A percentile compares a stretch with the other conserved stretches of the same genome.
Evolutionary conservation across 2,888 invertebrate species (phyloP).

Genomic region (Lutraria lutraria): DNA sequence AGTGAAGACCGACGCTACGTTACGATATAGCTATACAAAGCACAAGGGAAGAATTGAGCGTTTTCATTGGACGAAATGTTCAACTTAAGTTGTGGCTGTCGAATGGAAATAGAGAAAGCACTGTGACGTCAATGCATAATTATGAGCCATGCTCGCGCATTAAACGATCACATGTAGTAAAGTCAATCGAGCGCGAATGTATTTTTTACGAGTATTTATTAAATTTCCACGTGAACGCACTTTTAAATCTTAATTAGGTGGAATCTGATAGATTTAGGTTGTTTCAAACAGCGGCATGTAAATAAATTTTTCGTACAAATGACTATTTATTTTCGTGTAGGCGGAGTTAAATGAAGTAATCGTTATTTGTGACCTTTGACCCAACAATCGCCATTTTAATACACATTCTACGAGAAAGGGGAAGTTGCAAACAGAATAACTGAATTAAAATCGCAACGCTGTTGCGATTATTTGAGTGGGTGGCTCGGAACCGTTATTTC

Average conservation of each 20-base stretch:
- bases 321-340: slow-evolving; percentile 44
- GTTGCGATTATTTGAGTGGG: slow-evolving; percentile 8
- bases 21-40: slow-evolving; percentile 61
- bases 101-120: slow-evolving; percentile 75
- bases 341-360: slow-evolving; percentile 65
- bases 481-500: not conserved
- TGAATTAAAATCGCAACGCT: not conserved
- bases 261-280: too few relatives aligned
- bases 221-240: not conserved
- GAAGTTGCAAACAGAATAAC: slow-evolving; percentile 22
- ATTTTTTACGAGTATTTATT: slow-evolving; percentile 7
- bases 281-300: too few relatives aligned
- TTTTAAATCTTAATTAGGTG: too few relatives aligned
- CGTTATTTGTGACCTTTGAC: slow-evolving; percentile 73
- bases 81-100: slow-evolving; percentile 77
- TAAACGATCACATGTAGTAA: slow-evolving; percentile 27
- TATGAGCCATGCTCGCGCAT: slow-evolving; percentile 43
- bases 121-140: slow-evolving; percentile 73
- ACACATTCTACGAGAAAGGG: slow-evolving; percentile 41
- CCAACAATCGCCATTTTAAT: slow-evolving; percentile 74
- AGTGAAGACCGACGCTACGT: slow-evolving; percentile 73
- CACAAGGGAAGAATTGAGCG: slow-evolving; percentile 50
- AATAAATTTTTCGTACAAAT: not conserved
- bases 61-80: slow-evolving; percentile 79
- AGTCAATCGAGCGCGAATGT: slow-evolving; percentile 37